Conservation (phyloP, 2,888 invertebrate species). For the Deroplatys truncata region DNA sequence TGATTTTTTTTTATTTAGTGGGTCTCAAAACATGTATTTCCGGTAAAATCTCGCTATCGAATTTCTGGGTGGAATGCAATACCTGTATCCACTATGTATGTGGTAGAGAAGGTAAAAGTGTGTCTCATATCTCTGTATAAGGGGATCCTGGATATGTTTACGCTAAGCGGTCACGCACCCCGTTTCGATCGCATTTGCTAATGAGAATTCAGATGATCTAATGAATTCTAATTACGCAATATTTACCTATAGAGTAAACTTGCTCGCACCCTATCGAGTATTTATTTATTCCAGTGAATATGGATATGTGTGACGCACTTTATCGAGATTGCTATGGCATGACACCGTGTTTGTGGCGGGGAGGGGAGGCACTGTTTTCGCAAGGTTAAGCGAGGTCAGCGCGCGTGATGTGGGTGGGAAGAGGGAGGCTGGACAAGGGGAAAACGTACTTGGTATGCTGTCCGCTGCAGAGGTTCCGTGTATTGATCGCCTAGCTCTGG, state of each 20-base stretch:
- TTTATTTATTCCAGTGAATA: not conserved
- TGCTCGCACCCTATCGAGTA: too few species aligned
- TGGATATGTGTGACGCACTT: not conserved
- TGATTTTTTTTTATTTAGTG: too few species aligned
- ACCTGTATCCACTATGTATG: too few species aligned
- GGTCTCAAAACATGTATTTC: too few species aligned
- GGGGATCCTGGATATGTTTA: too few species aligned
- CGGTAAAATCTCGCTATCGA: too few species aligned
- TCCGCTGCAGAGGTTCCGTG: conserved; percentile 7
- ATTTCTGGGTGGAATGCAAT: too few species aligned
- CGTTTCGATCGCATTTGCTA: not conserved
- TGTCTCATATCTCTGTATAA: too few species aligned
- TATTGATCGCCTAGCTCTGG: not conserved
- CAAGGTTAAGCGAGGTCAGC: conserved; percentile 14
- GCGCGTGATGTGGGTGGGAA: not conserved
- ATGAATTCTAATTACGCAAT: not conserved
- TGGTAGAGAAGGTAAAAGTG: too few species aligned
- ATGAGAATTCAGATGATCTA: not conserved
- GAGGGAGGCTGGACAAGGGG: not conserved
- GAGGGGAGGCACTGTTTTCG: not conserved
- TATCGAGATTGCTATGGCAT: not conserved
- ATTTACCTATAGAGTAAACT: not conserved
- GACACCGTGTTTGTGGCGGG: not conserved
- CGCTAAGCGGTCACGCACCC: not conserved
- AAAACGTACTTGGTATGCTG: not conserved